Evolutionary conservation across 1,140 invertebrate species (phyloP), one percentile per base, ranked within the genome.

Genomic region (Spodoptera frugiperda): DNA sequence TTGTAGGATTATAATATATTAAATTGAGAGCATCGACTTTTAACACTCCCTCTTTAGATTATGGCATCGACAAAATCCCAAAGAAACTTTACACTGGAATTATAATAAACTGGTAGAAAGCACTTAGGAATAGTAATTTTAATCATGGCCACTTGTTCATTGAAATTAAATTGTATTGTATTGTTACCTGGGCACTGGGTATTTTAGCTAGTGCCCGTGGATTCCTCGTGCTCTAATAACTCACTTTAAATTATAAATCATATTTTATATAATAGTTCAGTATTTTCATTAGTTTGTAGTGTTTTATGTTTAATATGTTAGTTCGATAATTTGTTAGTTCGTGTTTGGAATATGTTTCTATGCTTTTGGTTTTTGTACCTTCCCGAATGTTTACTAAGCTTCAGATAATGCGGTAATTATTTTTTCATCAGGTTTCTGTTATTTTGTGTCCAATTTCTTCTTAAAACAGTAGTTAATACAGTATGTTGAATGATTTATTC

Each of bases 1-100:
- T n/a, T n/a, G n/a, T n/a, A n/a, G n/a, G n/a, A n/a, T n/a, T n/a
- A n/a, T n/a, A n/a, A n/a, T 4, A 25, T 25, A 67, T 17, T 76
- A 80, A 85, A 86, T 82, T 83, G 65, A 78, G 80, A 79, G 63
- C 78, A 72, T 53, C 55, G 71, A 81, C 53, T 85, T 85, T 87
- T 85, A 84, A 81, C 75, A 78, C 82, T 86, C 82, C 86, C 82
- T 33, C 11, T 44, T 2, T 49, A 54, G 49, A 61, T 65, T 49
- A 53, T 54, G 65, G 51, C 67, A 53, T 61, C 39, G 21, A 71
- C 63, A 2, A 67, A 76, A 49, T 46, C 71, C 17, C 39, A 57
- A 68, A 67, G n/a, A 48, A 51, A 51, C 39, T 54, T 65, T 30
- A 39, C 33, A 17, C 59, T 11, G 51, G 21, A 51, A 59, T 65